A percentile compares a stretch with the other conserved stretches of the same genome.
These are phyloP conservation scores for Python bivittatus DNA, from an alignment of 2,113 vertebrate genomes.

Conservation along the genomic window DNA sequence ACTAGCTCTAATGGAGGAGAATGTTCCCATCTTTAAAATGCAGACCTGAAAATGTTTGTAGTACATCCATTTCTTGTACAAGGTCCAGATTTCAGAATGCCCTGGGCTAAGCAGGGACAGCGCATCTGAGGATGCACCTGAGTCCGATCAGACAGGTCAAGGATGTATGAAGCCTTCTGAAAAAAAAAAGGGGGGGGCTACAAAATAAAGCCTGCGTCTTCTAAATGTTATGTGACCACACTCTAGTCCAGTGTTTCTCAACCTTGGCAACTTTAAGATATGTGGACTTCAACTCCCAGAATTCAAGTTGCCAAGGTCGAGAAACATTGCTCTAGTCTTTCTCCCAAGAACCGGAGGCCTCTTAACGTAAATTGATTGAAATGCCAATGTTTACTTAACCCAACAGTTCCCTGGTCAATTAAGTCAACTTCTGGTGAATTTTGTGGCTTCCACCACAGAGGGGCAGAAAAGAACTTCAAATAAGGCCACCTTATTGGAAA, in stretches of 20 bases:
- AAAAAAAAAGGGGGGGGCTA: not conserved
- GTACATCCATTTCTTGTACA: not conserved
- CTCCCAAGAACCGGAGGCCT: not conserved
- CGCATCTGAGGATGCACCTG: not conserved
- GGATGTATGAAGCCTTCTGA: not conserved
- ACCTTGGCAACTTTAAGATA: too few relatives aligned
- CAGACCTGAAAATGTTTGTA: not conserved
- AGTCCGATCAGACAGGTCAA: not conserved
- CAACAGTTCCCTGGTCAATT: not conserved
- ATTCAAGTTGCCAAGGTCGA: not conserved
- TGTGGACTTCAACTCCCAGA: too few relatives aligned
- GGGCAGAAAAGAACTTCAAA: constrained; percentile 62
- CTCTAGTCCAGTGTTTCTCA: not conserved
- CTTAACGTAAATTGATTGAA: not conserved
- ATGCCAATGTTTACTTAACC: not conserved
- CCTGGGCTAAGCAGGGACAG: not conserved
- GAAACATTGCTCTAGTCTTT: not conserved
- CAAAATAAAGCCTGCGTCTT: not conserved
- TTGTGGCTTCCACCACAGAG: constrained; percentile 61
- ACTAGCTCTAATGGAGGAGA: not conserved
- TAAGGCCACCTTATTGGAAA: not conserved
- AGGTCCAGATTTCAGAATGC: not conserved
- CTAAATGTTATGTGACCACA: not conserved
- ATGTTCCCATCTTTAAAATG: not conserved
- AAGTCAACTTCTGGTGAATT: constrained; percentile 20